Evolutionary conservation across 1,140 invertebrate species (phyloP), one percentile per base, ranked within the genome.

Genomic region (Drosophila sp.): DNA sequence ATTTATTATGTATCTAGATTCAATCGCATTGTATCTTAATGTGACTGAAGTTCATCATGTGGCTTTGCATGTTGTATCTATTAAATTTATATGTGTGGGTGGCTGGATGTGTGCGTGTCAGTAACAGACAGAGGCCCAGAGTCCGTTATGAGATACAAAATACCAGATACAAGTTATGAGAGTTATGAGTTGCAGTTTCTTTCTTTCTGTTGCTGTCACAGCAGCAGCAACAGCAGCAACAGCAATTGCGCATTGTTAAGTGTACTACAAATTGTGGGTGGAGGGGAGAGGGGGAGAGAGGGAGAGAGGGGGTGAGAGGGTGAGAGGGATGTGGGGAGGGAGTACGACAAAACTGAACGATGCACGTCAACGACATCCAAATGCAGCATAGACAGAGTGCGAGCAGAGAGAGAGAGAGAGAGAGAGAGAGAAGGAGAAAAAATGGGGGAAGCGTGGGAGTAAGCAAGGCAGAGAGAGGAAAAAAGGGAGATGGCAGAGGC

Each of bases 181-280:
- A 36, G 16, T 46, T 46, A 45, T 29, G 36, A 58, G 5, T 43
- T 46, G 18, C 38, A 41, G 63, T 76, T 76, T 5, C 27, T 29
- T 29, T 29, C 7, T 29, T 61, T 13, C 25, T 16, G 40, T 38
- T 9, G 48, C 40, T 36, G 36, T 41, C n/a, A n/a, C n/a, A n/a
- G n/a, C 29, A 70, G 38, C 46, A 56, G 7, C 65, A 69, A 38
- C 58, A 32, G 29, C 36, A 62, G 29, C 54, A 63, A 21, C 72
- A 63, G 71, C 58, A 46, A 59, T 56, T 65, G 64, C 53, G 43
- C 59, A 61, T 51, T 79, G 41, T 34, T 21, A 79, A 70, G 78
- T 74, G 53, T 57, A 62, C 62, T 48, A 32, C 56, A 50, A 46
- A 48, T 29, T 29, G 27, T 5, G 4, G 21, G 27, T 11, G 27